Evolutionary conservation across 2,113 vertebrate genomes (phyloP).

Genomic region (Psittacus erithacus): DNA sequence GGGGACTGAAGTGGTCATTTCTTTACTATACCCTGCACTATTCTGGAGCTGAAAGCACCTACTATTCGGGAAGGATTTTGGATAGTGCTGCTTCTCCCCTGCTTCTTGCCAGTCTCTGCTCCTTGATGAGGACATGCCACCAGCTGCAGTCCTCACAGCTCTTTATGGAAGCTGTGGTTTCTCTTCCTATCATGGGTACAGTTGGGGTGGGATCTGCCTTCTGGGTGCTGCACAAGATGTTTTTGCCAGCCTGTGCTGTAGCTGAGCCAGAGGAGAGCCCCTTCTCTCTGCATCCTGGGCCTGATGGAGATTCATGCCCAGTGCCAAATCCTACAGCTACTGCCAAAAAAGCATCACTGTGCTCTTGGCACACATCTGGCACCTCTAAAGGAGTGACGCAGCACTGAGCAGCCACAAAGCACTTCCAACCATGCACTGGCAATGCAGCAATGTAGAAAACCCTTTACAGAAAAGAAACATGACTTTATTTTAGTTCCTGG

Average conservation of each 20-base stretch:
- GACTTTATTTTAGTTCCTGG: neutral
- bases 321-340: neutral
- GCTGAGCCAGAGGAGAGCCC: neutral
- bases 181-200: accelerated
- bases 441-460: neutral
- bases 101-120: neutral
- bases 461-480: accelerated
- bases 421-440: neutral
- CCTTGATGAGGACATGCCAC: neutral
- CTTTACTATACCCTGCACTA: accelerated
- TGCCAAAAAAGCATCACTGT: neutral
- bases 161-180: neutral
- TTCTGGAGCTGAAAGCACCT: neutral
- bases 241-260: neutral
- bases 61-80: neutral
- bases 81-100: neutral
- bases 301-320: neutral
- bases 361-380: neutral
- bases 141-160: accelerated
- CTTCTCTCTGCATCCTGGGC: neutral
- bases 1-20: neutral
- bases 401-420: neutral
- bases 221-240: accelerated
- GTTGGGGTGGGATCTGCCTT: neutral
- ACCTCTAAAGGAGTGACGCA: neutral